phyloP scores from a whole-genome alignment of 2,113 vertebrate genomes.

The Leuciscus idus region DNA sequence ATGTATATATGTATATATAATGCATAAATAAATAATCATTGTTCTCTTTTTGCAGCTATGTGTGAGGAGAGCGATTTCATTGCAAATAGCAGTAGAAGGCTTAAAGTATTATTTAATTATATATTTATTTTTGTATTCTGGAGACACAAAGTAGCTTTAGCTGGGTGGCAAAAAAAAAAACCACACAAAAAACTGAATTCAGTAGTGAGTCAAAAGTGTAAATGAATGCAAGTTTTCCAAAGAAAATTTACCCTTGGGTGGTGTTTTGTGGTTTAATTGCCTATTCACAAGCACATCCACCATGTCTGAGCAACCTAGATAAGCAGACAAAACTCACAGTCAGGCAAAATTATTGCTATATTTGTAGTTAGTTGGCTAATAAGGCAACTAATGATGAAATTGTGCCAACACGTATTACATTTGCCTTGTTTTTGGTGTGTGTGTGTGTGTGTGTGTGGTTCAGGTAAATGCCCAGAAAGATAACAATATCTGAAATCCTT shows the following conservation, averaged over 20 bases:
- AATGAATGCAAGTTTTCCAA: background rate
- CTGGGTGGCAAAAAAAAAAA: background rate
- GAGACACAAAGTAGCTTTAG: background rate
- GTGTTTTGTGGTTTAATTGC: slow-evolving; percentile 7
- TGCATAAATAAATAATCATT: background rate
- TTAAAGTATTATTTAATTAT: background rate
- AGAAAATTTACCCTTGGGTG: background rate
- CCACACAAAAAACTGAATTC: background rate
- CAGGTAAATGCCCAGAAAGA: too few species aligned
- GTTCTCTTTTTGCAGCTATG: background rate
- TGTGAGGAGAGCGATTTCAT: background rate
- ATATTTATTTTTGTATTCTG: background rate
- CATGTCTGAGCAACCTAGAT: slow-evolving; percentile 8
- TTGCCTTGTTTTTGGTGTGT: background rate
- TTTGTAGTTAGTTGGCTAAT: background rate
- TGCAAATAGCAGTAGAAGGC: background rate
- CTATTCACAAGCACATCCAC: slow-evolving; percentile 1
- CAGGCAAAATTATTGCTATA: background rate
- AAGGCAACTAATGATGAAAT: background rate
- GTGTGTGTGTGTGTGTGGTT: too few species aligned
- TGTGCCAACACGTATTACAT: background rate
- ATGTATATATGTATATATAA: background rate
- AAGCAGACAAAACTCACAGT: slow-evolving; percentile 22
- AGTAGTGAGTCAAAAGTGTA: background rate
- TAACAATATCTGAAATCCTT: too few species aligned